These are phyloP conservation scores for Drosophila subpulchrella DNA, from an alignment of 1,140 invertebrate genomes.

Conservation along the genomic window DNA sequence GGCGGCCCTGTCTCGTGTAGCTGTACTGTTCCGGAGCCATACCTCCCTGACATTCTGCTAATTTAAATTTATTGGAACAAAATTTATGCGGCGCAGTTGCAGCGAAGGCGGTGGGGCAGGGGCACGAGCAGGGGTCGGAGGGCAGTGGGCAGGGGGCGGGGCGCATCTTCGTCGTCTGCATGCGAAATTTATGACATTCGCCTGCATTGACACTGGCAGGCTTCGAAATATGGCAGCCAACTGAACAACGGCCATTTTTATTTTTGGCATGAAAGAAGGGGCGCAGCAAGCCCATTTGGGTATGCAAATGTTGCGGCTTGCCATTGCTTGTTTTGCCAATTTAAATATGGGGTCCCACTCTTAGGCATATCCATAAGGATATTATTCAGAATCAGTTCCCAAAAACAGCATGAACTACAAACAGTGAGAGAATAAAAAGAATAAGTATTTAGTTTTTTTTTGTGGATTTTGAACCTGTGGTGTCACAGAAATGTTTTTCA, in stretches of 20 bases:
- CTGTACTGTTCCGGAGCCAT: slow-evolving; percentile 40
- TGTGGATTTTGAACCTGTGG: too few relatives aligned
- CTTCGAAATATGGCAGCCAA: slow-evolving; percentile 53
- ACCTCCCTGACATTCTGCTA: slow-evolving; percentile 61
- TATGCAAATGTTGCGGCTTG: slow-evolving; percentile 31
- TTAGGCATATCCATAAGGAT: neutral
- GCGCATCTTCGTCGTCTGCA: slow-evolving; percentile 40
- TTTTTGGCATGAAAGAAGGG: slow-evolving; percentile 7
- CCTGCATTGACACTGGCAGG: slow-evolving; percentile 73
- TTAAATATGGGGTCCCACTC: slow-evolving; percentile 1
- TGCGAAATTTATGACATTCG: slow-evolving; percentile 70
- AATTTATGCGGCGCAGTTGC: slow-evolving; percentile 63
- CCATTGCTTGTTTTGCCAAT: slow-evolving; percentile 8
- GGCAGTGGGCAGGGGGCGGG: neutral
- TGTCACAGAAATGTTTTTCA: neutral
- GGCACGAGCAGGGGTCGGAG: too few relatives aligned
- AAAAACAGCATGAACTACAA: neutral
- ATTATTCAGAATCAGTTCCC: neutral
- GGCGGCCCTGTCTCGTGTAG: slow-evolving; percentile 40
- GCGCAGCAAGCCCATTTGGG: neutral
- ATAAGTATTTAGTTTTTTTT: neutral
- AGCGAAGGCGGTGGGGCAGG: neutral
- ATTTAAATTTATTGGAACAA: slow-evolving; percentile 81
- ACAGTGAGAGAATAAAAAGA: too few relatives aligned
- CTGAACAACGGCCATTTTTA: slow-evolving; percentile 31